phyloP scores from a whole-genome alignment of 92 coral and sea anemone species.

The Palythoa heliodiscus region DNA sequence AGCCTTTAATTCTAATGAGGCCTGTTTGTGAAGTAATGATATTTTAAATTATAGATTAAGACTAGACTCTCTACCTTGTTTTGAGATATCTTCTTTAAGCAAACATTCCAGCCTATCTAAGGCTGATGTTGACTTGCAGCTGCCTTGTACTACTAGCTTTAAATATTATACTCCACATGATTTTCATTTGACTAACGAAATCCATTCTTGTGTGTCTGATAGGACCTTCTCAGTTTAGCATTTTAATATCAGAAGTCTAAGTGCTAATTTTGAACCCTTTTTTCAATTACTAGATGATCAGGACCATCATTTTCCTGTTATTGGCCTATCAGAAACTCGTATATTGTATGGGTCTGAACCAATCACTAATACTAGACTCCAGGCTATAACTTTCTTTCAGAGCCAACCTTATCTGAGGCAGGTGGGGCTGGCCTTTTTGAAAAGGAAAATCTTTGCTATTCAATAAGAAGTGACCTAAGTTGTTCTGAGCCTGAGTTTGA shows the following conservation, averaged over 20 bases:
- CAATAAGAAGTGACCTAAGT: conserved; percentile 25
- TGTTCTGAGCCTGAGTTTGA: conserved; percentile 29
- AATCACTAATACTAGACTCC: not conserved
- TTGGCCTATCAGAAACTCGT: conserved; percentile 27
- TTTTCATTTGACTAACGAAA: conserved; percentile 52
- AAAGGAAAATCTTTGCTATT: conserved; percentile 3
- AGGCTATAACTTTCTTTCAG: conserved; percentile 36
- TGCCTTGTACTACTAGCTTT: conserved; percentile 58
- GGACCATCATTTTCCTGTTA: conserved; percentile 16
- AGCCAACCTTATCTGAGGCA: not conserved
- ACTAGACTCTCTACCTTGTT: conserved; percentile 16
- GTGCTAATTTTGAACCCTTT: conserved; percentile 12
- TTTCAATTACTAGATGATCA: not conserved
- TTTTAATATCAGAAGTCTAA: conserved; percentile 25
- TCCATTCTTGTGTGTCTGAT: not conserved
- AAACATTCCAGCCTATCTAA: conserved; percentile 38
- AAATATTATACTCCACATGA: not conserved
- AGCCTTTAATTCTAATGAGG: conserved; percentile 30
- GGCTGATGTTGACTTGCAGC: conserved; percentile 54
- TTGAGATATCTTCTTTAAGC: not conserved
- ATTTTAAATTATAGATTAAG: conserved; percentile 19
- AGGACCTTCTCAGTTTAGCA: conserved; percentile 4
- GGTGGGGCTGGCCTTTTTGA: not conserved
- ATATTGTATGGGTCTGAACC: conserved; percentile 16
- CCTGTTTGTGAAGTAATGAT: conserved; percentile 6